These are phyloP conservation scores for Sarcoramphus papa DNA, from an alignment of 2,797 vertebrate genomes.

Conservation along the genomic window DNA sequence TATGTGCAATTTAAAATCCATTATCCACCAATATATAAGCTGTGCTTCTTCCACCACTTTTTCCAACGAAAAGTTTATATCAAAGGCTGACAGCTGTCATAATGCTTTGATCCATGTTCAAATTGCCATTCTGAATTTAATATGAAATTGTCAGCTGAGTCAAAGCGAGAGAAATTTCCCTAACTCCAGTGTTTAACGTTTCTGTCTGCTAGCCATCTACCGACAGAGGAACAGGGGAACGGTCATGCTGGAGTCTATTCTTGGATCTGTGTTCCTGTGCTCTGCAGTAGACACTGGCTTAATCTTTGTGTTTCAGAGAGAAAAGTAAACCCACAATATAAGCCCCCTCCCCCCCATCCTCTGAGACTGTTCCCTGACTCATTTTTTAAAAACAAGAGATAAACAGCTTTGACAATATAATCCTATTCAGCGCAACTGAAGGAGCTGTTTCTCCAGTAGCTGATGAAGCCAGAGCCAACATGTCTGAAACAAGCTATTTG, in stretches of 20 bases:
- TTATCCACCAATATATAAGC: background rate
- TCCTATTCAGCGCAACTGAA: accelerated
- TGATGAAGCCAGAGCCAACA: background rate
- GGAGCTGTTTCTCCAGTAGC: background rate
- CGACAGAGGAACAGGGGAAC: background rate
- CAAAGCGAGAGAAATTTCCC: background rate
- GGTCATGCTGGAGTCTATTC: accelerated
- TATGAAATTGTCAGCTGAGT: background rate
- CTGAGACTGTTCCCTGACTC: background rate
- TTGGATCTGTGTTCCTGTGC: background rate
- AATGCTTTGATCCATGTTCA: constrained; percentile 37
- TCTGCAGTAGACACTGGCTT: background rate
- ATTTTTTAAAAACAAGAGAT: background rate
- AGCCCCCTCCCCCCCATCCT: background rate
- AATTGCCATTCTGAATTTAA: background rate
- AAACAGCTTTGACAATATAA: background rate
- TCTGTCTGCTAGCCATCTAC: background rate
- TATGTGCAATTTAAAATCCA: constrained; percentile 33
- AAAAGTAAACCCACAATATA: background rate
- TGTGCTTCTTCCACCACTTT: background rate
- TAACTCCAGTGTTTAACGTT: background rate
- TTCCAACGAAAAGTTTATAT: background rate
- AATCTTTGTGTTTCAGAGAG: background rate
- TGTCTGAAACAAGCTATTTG: background rate
- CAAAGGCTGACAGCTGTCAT: constrained; percentile 33